Evolutionary conservation across 2,113 vertebrate genomes (phyloP).

Genomic region (Rana temporaria): DNA sequence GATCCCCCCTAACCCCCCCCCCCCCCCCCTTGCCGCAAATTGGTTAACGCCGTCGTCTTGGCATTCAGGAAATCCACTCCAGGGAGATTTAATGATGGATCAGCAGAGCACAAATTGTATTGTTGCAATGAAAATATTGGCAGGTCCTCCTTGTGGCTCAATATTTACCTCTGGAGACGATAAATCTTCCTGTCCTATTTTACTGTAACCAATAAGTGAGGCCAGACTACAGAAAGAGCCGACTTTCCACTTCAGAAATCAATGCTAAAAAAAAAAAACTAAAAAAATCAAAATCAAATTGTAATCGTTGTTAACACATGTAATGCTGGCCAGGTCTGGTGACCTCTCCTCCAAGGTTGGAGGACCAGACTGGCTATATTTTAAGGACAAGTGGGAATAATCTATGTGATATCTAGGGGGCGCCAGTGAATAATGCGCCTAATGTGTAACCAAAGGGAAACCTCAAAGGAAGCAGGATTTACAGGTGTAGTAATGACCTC

Average conservation of each 20-base stretch:
- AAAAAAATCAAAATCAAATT: slow-evolving; percentile 7
- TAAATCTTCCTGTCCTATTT: slow-evolving; percentile 55
- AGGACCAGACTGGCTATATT: background rate
- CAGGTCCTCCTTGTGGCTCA: slow-evolving; percentile 45
- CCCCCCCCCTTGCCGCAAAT: background rate
- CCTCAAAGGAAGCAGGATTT: no score
- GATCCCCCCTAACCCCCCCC: background rate
- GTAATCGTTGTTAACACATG: slow-evolving; percentile 48
- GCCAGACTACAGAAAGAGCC: slow-evolving; percentile 26
- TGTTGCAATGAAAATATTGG: slow-evolving; percentile 54
- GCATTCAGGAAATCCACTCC: slow-evolving; percentile 39
- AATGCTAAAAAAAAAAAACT: slow-evolving; percentile 27
- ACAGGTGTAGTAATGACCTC: no score
- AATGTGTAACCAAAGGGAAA: no score
- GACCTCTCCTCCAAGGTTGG: background rate
- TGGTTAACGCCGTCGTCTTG: slow-evolving; percentile 28
- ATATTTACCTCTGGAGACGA: slow-evolving; percentile 54
- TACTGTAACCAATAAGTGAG: slow-evolving; percentile 53
- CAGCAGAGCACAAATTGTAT: slow-evolving; percentile 46
- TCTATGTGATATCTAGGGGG: no score
- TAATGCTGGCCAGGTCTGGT: background rate
- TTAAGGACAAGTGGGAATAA: no score
- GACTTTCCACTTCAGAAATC: slow-evolving; percentile 42
- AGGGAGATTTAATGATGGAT: slow-evolving; percentile 48
- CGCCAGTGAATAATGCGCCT: no score